These are phyloP conservation scores for Hyla sarda DNA, from an alignment of 2,113 vertebrate genomes.

Conservation along the genomic window DNA sequence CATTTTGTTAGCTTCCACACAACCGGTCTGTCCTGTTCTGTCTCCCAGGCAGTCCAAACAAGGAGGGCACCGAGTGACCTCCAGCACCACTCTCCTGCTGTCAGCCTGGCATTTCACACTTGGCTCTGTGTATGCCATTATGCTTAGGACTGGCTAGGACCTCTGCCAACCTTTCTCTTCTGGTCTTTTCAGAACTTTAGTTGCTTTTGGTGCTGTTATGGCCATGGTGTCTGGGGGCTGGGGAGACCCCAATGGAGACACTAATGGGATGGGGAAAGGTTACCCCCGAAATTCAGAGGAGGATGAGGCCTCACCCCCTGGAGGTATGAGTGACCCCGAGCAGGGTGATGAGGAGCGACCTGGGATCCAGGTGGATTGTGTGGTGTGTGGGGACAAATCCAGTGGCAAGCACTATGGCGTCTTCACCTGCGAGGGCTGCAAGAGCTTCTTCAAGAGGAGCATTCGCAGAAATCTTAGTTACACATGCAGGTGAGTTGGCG, in stretches of 20 bases:
- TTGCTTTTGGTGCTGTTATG: conserved; percentile 72
- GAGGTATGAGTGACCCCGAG: conserved; percentile 88
- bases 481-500: conserved; percentile 84
- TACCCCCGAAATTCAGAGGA: conserved; percentile 77
- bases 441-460: conserved; percentile 95
- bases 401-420: conserved; percentile 93
- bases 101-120: background rate
- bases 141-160: background rate
- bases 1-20: conserved; percentile 23
- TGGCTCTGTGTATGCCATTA: background rate
- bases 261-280: conserved; percentile 80
- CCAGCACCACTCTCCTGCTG: background rate
- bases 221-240: conserved; percentile 93
- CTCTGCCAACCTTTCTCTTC: background rate
- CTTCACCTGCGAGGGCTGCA: conserved; percentile 94
- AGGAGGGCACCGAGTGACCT: conserved; percentile 33
- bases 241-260: conserved; percentile 88
- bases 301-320: conserved; percentile 85
- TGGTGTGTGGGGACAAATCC: conserved; percentile 90
- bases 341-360: conserved; percentile 85
- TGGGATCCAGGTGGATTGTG: conserved; percentile 88
- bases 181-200: background rate
- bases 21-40: conserved; percentile 51
- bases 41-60: conserved; percentile 36
- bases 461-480: conserved; percentile 91